Percentiles rank a stretch among this genome's conserved stretches.
These are phyloP conservation scores for Vombatus ursinus DNA, from an alignment of 2,113 vertebrate genomes.

Conservation along the genomic window DNA sequence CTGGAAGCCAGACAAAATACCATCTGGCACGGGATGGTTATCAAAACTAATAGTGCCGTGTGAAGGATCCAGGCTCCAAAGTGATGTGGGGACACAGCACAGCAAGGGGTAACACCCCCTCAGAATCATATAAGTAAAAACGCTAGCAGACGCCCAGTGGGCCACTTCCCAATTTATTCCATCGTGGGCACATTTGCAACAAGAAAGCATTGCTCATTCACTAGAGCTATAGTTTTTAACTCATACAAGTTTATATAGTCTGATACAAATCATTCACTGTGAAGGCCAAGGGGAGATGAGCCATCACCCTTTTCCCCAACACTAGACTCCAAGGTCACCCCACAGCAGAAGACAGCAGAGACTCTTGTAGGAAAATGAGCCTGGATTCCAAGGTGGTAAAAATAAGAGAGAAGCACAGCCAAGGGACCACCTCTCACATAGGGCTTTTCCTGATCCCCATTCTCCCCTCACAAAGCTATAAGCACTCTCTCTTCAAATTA, in stretches of 20 bases:
- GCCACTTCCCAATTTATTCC: conserved; percentile 53
- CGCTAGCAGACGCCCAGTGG: conserved; percentile 26
- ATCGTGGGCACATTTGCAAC: conserved; percentile 40
- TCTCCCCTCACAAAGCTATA: background rate
- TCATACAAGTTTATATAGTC: conserved; percentile 69
- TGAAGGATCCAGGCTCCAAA: conserved; percentile 79
- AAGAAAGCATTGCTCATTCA: conserved; percentile 65
- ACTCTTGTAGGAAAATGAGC: conserved; percentile 54
- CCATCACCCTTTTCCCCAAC: conserved; percentile 61
- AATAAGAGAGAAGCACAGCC: conserved; percentile 46
- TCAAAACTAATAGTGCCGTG: conserved; percentile 85
- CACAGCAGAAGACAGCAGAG: conserved; percentile 62
- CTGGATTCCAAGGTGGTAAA: conserved; percentile 59
- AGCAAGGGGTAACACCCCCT: conserved; percentile 59
- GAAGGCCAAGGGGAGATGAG: conserved; percentile 76
- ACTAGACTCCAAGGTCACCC: conserved; percentile 78
- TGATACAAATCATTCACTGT: conserved; percentile 79
- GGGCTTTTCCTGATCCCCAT: background rate
- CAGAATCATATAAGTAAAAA: conserved; percentile 48
- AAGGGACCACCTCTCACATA: background rate
- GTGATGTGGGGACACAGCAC: conserved; percentile 72
- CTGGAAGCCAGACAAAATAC: conserved; percentile 86
- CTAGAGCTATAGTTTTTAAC: conserved; percentile 58
- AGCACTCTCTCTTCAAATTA: background rate
- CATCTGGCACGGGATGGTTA: conserved; percentile 88